Base-by-base conservation (phyloP, 2,888 invertebrate genomes). In the Chrysolina haemoptera region DNA sequence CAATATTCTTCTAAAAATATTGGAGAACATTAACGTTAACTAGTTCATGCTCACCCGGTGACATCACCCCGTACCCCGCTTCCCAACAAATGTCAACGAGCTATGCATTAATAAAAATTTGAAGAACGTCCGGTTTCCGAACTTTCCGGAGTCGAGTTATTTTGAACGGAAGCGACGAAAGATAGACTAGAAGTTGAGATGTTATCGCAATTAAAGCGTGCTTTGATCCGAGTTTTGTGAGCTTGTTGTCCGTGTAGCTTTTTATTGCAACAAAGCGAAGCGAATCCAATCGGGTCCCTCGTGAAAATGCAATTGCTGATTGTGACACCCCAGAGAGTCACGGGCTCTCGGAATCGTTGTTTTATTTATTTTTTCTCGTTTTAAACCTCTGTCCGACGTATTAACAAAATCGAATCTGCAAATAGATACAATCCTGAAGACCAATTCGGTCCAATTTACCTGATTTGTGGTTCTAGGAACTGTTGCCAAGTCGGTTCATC, bases 291-390 rank as follows among this genome's bases (percentile, higher is more conserved):
- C 76, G 73, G 75, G 74, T 81, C 81, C 80, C 79, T 73, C 72
- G 80, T 79, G 80, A 80, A 82, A 81, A 83, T 83, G 81, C 83
- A 83, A 84, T 84, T 80, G 84, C 82, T 84, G 84, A 85, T 85
- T 85, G 84, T 84, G 84, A 84, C 84, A 83, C 85, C 83, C 85
- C 74, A 75, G 84, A 82, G 84, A 83, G 79, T 53, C 53, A 79
- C 66, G 76, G 74, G 76, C 75, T 79, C 77, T 79, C 74, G 77
- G 76, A 78, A 77, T 75, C 74, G 76, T 73, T 78, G 76, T 75
- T 78, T 81, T 79, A 80, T 82, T 82, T 82, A 81, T 81, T 81
- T 83, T 75, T 62, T 80, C 77, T 79, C 80, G 78, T 78, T 80
- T 80, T 76, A 55, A 70, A 53, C 71, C 71, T 68, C 64, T 73